Evolutionary conservation across 1,140 invertebrate species (phyloP).

Genomic region (Phymorhynchus buccinoides): DNA sequence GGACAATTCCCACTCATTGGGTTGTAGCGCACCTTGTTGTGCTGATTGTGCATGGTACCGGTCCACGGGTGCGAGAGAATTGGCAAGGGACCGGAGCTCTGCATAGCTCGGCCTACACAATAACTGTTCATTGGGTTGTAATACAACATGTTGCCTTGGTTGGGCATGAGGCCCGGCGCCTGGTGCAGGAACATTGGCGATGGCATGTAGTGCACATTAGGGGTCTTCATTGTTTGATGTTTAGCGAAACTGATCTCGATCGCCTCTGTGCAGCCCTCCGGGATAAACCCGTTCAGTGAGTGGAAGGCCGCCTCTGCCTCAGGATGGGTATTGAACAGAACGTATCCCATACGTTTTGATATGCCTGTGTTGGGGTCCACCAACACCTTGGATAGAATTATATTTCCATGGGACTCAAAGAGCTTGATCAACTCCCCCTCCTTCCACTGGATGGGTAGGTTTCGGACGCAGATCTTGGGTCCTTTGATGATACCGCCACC

Average conservation of each 20-base stretch:
- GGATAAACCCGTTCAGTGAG: constrained; percentile 86
- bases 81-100: too few relatives aligned
- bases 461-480: constrained; percentile 94
- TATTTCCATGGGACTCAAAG: constrained; percentile 89
- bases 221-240: constrained; percentile 80
- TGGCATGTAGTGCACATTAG: constrained; percentile 44
- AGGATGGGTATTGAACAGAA: constrained; percentile 77
- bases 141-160: constrained; percentile 55
- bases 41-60: too few relatives aligned
- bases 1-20: constrained; percentile 56
- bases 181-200: constrained; percentile 44
- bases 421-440: constrained; percentile 86
- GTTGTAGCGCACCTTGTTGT: too few relatives aligned
- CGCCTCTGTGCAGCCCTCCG: constrained; percentile 87
- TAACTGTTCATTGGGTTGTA: too few relatives aligned
- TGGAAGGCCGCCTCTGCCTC: constrained; percentile 91
- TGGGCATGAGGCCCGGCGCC: constrained; percentile 60
- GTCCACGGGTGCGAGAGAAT: too few relatives aligned
- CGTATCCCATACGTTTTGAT: constrained; percentile 91
- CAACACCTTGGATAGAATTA: constrained; percentile 91
- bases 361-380: constrained; percentile 89
- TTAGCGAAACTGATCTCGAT: constrained; percentile 91
- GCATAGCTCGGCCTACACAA: too few relatives aligned
- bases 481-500: constrained; percentile 94
- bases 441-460: constrained; percentile 82